phyloP scores from a whole-genome alignment of 2,797 vertebrate species.

The Pangasius mekongensis region DNA sequence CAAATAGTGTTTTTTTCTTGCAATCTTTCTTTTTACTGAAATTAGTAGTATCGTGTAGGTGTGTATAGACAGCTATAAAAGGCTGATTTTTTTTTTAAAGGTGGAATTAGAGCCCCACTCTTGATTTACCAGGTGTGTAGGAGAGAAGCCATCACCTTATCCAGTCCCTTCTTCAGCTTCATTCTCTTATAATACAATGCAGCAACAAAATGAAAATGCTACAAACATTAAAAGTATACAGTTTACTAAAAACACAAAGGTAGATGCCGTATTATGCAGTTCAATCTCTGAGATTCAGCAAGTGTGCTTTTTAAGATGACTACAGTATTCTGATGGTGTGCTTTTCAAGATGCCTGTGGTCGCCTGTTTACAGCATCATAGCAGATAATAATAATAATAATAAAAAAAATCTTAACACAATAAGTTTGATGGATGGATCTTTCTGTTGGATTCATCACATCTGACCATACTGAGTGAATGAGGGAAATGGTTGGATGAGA shows the following conservation, averaged over 20 bases:
- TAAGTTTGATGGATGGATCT: not conserved
- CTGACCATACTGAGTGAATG: not conserved
- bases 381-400: not conserved
- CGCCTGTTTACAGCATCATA: not conserved
- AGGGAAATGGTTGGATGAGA: not conserved
- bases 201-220: not conserved
- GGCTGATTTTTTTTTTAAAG: not conserved
- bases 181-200: not conserved
- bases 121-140: not conserved
- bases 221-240: not conserved
- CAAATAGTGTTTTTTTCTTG: not conserved
- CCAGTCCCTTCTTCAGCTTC: not conserved
- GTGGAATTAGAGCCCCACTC: not conserved
- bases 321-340: constrained; percentile 18
- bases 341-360: not conserved
- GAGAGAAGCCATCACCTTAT: not conserved
- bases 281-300: not conserved
- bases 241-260: not conserved
- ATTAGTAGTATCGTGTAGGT: not conserved
- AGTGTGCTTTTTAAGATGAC: constrained; percentile 34
- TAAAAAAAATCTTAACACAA: not conserved
- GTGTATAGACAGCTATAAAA: not conserved
- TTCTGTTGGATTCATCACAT: not conserved
- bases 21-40: not conserved
- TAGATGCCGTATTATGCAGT: no score